phyloP scores from a whole-genome alignment of 2,888 invertebrate species.

The Harpalus rubripes region DNA sequence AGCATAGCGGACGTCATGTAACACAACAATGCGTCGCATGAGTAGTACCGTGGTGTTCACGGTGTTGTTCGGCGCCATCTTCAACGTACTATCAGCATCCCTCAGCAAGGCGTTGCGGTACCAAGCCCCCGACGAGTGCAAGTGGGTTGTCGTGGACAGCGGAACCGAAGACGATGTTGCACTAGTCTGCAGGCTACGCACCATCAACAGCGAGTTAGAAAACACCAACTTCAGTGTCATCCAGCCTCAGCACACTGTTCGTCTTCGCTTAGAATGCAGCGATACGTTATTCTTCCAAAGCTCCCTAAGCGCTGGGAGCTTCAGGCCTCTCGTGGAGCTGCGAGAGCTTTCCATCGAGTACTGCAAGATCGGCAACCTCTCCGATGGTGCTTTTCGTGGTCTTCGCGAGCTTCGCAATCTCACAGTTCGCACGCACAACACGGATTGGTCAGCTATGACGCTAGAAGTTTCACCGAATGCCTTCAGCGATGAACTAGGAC shows the following conservation, averaged over 20 bases:
- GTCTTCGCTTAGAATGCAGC: slow-evolving; percentile 88
- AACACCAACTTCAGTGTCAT: slow-evolving; percentile 91
- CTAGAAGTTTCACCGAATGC: slow-evolving; percentile 87
- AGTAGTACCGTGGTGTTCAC: slow-evolving; percentile 81
- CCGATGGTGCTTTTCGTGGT: slow-evolving; percentile 90
- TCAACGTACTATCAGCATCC: slow-evolving; percentile 81
- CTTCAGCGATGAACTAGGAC: slow-evolving; percentile 86
- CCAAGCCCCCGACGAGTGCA: slow-evolving; percentile 90
- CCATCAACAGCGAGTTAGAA: slow-evolving; percentile 90
- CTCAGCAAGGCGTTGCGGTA: slow-evolving; percentile 83
- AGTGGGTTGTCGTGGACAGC: slow-evolving; percentile 86
- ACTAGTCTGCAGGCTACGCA: slow-evolving; percentile 85
- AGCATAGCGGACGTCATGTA: slow-evolving; percentile 79
- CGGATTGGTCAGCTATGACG: slow-evolving; percentile 90
- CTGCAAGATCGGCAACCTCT: slow-evolving; percentile 90
- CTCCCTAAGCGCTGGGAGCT: slow-evolving; percentile 87
- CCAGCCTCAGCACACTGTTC: slow-evolving; percentile 89
- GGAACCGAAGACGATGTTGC: slow-evolving; percentile 84
- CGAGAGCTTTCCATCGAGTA: slow-evolving; percentile 89
- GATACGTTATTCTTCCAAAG: slow-evolving; percentile 90
- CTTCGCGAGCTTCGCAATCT: slow-evolving; percentile 88
- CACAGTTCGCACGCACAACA: slow-evolving; percentile 90
- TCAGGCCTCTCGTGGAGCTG: slow-evolving; percentile 86
- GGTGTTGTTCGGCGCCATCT: slow-evolving; percentile 81
- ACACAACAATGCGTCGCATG: slow-evolving; percentile 72